Base-by-base conservation (phyloP, 2,113 vertebrate species). In the Microtus richardsoni region DNA sequence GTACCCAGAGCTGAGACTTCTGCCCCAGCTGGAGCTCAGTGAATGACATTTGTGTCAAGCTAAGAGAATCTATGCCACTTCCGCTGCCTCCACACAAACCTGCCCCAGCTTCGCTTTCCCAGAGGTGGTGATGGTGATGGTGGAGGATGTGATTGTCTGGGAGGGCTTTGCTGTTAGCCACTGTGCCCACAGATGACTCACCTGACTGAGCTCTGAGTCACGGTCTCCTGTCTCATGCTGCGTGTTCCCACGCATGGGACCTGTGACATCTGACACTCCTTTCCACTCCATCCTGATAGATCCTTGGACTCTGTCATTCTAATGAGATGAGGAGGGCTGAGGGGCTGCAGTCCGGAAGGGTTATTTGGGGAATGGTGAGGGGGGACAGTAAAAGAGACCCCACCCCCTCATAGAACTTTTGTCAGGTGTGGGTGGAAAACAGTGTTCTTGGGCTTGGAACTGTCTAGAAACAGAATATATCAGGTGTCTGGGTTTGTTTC, bases 141-240 rank as follows among this genome's bases (percentile, higher is more conserved):
- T 39, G 21, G 71, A 85, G 47, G 30, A 36, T 10, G 6, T 0
- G 44, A 58, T n/a, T 47, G 13, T n/a, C 86, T 52, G 13, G 39
- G 83, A 54, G 54, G 64, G 13, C 62, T 60, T 64, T 89, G 84
- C 66, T 33, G 36, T 24, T 3, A 54, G 79, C 39, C 7, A n/a
- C 24, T 30, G 16, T 30, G 11, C 28, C 22, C 28, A 12, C 5
- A 22, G 1, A 49, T 88, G 91, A 90, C 94, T 95, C 88, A 91
- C 92, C 66, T 64, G 94, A 22, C 2, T 62, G 30, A 64, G 49
- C n/a, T 89, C 91, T 89, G 96, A 95, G 86, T 94, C 93, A 78
- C 71, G 68, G 41, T 77, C 22, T 79, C 2, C 74, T 88, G 70
- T 41, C 74, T 64, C 49, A 14, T 26, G 24, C 86, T 47, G n/a